These are phyloP conservation scores for Periparus ater DNA, from an alignment of 2,797 vertebrate genomes.

Conservation along the genomic window DNA sequence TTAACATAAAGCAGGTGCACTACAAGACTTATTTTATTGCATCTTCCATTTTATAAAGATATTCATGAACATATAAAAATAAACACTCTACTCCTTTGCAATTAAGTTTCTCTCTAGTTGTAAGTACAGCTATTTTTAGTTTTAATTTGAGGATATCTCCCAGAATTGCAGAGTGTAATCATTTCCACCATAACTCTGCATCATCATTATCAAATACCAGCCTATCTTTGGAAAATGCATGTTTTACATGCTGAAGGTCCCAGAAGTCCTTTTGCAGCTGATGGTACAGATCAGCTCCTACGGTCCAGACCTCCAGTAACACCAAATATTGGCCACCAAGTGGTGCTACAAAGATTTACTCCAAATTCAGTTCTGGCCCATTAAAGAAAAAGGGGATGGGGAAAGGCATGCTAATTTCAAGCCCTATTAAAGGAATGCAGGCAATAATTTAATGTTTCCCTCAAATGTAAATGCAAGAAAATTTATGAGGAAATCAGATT, in stretches of 20 bases:
- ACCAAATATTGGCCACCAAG: not conserved
- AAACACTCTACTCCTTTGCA: slow-evolving; percentile 24
- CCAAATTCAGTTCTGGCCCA: not conserved
- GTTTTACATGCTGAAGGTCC: not conserved
- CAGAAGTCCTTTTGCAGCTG: not conserved
- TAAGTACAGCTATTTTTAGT: slow-evolving; percentile 54
- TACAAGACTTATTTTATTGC: not conserved
- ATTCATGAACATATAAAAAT: slow-evolving; percentile 37
- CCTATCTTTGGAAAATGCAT: slow-evolving; percentile 15
- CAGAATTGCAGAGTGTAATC: slow-evolving; percentile 36
- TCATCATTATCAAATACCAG: slow-evolving; percentile 19
- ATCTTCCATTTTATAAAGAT: slow-evolving; percentile 24
- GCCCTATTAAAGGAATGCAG: not conserved
- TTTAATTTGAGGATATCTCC: slow-evolving; percentile 50
- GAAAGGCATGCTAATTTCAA: not conserved
- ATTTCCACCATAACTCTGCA: slow-evolving; percentile 24
- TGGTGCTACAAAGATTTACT: slow-evolving; percentile 17
- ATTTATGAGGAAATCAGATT: not conserved
- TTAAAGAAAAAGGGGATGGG: not conserved
- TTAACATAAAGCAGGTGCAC: slow-evolving; percentile 3
- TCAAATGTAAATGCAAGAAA: not conserved
- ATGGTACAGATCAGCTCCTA: not conserved
- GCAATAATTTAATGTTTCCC: not conserved
- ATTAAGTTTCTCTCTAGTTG: slow-evolving; percentile 30
- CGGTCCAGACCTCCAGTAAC: not conserved